Evolutionary conservation across 2,113 vertebrate species (phyloP).

Genomic region (Mohoua ochrocephala): DNA sequence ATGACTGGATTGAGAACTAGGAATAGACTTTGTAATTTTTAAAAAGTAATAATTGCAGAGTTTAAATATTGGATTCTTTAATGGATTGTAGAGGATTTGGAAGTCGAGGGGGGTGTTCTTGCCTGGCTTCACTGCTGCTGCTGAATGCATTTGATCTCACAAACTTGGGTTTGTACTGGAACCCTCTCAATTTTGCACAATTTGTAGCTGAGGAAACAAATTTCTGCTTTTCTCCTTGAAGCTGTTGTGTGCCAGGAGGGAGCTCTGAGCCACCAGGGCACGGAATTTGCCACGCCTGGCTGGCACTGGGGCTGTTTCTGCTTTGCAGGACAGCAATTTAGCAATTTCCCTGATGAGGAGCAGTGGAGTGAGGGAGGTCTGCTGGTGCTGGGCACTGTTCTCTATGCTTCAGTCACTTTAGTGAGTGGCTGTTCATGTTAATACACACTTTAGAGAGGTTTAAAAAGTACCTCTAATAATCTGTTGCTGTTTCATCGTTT

Average conservation of each 20-base stretch:
- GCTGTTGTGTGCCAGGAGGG: background rate
- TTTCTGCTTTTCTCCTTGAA: background rate
- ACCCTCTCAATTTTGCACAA: background rate
- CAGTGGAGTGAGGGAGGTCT: background rate
- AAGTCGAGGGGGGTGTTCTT: rapidly evolving
- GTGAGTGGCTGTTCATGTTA: background rate
- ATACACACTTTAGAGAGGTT: background rate
- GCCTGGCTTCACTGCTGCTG: background rate
- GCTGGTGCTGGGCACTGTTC: background rate
- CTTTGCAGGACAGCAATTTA: background rate
- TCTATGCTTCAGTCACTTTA: background rate
- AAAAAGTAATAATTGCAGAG: background rate
- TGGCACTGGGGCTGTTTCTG: background rate
- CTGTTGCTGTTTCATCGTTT: background rate
- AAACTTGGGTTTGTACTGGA: background rate
- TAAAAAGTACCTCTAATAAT: background rate
- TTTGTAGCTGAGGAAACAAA: no score
- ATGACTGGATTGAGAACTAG: background rate
- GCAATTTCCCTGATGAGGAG: background rate
- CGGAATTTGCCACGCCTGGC: background rate
- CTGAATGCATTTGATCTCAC: background rate
- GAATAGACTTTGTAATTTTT: background rate
- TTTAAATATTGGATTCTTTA: background rate
- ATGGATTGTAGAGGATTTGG: background rate
- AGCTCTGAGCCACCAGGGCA: background rate